phyloP scores from a whole-genome alignment of 2,797 vertebrate species.

The Hafferia zeledoni region DNA sequence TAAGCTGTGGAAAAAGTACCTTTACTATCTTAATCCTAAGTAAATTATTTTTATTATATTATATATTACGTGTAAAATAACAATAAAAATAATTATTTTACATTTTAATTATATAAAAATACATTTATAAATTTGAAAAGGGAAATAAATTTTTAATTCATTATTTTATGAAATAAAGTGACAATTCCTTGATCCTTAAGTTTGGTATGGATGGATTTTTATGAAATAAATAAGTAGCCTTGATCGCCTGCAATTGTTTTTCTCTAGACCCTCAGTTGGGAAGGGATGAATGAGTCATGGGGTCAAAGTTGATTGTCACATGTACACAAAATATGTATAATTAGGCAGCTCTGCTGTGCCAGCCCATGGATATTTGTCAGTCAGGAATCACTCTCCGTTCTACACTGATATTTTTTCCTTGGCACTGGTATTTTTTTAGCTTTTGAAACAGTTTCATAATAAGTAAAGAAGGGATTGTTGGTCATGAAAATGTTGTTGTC shows the following conservation, averaged over 20 bases:
- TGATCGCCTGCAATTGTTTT: neutral
- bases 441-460: neutral
- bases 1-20: neutral
- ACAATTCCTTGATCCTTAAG: neutral
- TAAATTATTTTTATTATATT: neutral
- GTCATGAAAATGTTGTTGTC: neutral
- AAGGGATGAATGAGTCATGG: neutral
- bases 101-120: neutral
- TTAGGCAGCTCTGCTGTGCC: neutral
- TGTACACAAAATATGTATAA: neutral
- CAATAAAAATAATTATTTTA: neutral
- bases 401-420: neutral
- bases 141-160: neutral
- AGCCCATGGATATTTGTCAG: neutral
- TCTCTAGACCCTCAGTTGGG: neutral
- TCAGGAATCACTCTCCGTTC: neutral
- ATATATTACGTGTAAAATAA: neutral
- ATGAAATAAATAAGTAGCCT: neutral
- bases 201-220: neutral
- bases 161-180: neutral
- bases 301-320: neutral
- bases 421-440: neutral
- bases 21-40: neutral
- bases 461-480: neutral
- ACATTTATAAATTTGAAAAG: neutral